Conservation (phyloP, 2,113 vertebrate species). For the Labeo catla region DNA sequence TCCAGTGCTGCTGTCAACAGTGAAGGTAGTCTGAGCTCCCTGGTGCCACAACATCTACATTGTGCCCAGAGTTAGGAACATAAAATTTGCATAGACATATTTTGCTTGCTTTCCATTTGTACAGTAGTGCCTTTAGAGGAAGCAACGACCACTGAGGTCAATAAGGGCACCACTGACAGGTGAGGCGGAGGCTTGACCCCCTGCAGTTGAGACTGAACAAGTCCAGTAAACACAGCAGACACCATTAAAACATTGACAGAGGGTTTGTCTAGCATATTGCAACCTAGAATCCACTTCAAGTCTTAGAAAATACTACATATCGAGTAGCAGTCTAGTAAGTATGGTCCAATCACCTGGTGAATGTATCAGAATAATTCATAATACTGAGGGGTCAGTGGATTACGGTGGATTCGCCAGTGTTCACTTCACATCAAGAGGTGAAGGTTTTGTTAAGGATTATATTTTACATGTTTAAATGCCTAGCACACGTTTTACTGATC, state of each 20-base stretch:
- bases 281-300: not conserved
- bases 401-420: not conserved
- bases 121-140: slow-evolving; percentile 28
- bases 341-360: slow-evolving; percentile 23
- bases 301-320: not conserved
- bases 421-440: not conserved
- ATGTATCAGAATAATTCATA: slow-evolving; percentile 62
- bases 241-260: not conserved
- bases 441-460: not conserved
- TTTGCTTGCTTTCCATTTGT: slow-evolving; percentile 45
- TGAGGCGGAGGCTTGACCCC: not conserved
- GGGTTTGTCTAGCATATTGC: slow-evolving; percentile 45
- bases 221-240: slow-evolving; percentile 24
- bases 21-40: not conserved
- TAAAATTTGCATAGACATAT: slow-evolving; percentile 73
- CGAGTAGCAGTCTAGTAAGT: not conserved
- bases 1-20: not conserved
- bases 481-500: not conserved
- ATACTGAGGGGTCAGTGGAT: slow-evolving; percentile 19
- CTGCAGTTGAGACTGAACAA: slow-evolving; percentile 19
- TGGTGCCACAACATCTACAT: not conserved
- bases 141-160: not conserved
- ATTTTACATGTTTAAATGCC: slow-evolving; percentile 16
- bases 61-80: not conserved
- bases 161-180: slow-evolving; percentile 21